Evolutionary conservation across 1,140 invertebrate species (phyloP), one percentile per base, ranked within the genome.

Genomic region (Drosophila rhopaloa): DNA sequence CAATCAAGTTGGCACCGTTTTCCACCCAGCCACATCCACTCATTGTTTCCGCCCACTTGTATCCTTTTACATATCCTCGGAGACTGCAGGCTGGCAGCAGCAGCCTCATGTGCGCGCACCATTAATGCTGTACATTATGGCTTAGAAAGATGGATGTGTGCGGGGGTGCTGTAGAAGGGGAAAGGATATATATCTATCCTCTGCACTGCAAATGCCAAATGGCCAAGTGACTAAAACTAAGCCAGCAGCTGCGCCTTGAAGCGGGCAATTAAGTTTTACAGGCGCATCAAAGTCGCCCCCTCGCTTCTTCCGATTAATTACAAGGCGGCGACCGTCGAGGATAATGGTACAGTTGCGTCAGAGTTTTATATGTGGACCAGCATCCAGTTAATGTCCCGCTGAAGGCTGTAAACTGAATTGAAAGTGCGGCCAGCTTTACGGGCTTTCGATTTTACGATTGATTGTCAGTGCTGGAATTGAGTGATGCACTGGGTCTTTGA

Each of bases 41-140:
- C 66, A 47, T 58, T 83, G 79, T 71, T 67, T 19, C 70, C 79
- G 55, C 58, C 56, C 65, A 51, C 78, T 75, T 60, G 76, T 78
- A 76, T 79, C 56, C 80, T 80, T 84, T 84, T 80, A 85, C 76
- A 80, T 84, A 80, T 83, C 61, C 81, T 51, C 8, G 68, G 65
- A 76, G 46, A 63, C 59, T 62, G 77, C 56, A 53, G 14, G 41
- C 71, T 16, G 58, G 16, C 5, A 57, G 53, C 6, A 44, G 43
- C 41, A 65, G 72, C n/a, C 76, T 60, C 77, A 77, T 85, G 63
- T 84, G 63, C 81, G 76, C 70, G 59, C 66, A 35, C 63, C 67
- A 80, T 81, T 84, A 85, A 85, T 77, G 77, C 76, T 81, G 78
- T 72, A 81, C 81, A 81, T 84, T 85, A 85, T 68, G 81, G 74